Evolutionary conservation across 2,797 vertebrate species (phyloP).

Genomic region (Phaenicophaeus curvirostris): DNA sequence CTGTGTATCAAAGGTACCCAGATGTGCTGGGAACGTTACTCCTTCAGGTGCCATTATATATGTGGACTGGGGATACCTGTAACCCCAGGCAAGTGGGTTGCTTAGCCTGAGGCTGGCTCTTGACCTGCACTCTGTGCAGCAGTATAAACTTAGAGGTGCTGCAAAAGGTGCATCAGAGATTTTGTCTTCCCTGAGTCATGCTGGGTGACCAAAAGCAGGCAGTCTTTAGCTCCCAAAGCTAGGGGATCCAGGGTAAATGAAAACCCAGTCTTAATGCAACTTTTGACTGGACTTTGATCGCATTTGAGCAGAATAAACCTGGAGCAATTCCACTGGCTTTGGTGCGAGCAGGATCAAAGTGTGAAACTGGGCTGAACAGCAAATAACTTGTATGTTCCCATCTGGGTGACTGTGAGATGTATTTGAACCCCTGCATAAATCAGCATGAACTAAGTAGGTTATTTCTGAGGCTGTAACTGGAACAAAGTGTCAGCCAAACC

Average conservation of each 20-base stretch:
- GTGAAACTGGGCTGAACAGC: background rate
- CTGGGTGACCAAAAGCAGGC: background rate
- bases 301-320: conserved; percentile 29
- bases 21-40: background rate
- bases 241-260: background rate
- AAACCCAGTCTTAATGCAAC: background rate
- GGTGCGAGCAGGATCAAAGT: background rate
- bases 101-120: background rate
- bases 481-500: background rate
- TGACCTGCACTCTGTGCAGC: background rate
- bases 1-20: background rate
- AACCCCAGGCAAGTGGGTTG: background rate
- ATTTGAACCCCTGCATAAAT: background rate
- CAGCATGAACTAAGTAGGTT: background rate
- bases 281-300: conserved; percentile 10
- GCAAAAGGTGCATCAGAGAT: background rate
- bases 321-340: conserved; percentile 6
- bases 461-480: background rate
- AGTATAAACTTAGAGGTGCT: background rate
- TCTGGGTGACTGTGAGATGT: background rate
- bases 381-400: background rate
- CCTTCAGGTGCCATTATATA: rapidly evolving
- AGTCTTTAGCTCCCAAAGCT: background rate
- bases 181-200: background rate
- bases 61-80: background rate